These are phyloP conservation scores for Eremophila alpestris DNA, from an alignment of 2,797 vertebrate genomes.

Conservation along the genomic window DNA sequence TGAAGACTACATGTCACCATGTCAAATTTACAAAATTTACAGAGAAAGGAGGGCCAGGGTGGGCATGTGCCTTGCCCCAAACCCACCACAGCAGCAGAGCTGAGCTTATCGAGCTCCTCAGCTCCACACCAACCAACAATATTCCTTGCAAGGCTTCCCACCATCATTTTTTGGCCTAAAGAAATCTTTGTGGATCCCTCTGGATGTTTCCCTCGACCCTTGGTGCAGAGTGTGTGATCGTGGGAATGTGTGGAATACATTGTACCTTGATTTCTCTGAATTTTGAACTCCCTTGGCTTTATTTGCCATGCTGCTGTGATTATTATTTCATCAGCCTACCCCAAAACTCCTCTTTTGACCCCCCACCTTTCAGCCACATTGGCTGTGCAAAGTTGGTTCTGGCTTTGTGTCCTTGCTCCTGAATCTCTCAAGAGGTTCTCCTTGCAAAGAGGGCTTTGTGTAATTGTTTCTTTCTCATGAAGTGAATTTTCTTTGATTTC, in stretches of 20 bases:
- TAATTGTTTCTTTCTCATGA: background rate
- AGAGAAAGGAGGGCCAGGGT: background rate
- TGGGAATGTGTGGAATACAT: rapidly evolving
- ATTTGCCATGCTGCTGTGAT: background rate
- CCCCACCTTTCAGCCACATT: background rate
- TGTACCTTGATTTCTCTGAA: background rate
- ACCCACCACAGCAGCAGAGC: background rate
- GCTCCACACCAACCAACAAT: background rate
- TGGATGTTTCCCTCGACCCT: background rate
- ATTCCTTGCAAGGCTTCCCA: background rate
- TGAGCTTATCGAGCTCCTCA: background rate
- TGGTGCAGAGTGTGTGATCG: background rate
- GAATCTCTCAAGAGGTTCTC: background rate
- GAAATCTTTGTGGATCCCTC: background rate
- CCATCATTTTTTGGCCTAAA: background rate
- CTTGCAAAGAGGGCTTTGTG: background rate
- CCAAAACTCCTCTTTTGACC: background rate
- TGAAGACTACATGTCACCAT: background rate
- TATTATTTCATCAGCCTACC: background rate
- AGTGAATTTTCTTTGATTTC: background rate
- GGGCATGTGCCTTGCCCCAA: rapidly evolving
- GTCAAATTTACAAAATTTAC: background rate
- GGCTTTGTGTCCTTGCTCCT: background rate
- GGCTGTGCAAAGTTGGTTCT: background rate
- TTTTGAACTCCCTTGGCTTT: background rate